Evolutionary conservation across 2,113 vertebrate species (phyloP), one percentile per base, ranked within the genome.

Genomic region (Protobothrops mucrosquamatus): DNA sequence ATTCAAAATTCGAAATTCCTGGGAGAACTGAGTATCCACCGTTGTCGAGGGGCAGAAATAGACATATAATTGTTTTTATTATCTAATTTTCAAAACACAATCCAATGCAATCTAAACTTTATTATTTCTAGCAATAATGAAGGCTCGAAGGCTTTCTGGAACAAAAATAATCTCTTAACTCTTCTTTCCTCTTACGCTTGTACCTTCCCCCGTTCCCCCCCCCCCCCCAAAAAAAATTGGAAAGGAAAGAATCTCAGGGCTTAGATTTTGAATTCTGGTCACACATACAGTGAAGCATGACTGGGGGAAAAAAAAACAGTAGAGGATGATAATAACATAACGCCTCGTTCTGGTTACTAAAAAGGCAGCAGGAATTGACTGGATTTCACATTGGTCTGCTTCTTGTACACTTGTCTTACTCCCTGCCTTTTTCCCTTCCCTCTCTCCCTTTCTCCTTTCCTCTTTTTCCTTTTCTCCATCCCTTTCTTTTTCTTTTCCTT

Each of bases 201-300:
- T 22, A 18, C 14, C n/a, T 39, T 23, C 11, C 4, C 3, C 18
- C 7, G 1, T 4, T 46, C 0, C 55, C 12, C 87, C 18, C 7
- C 29, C 9, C 55, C 56, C 3, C 43, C 34, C 8, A 54, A 18
- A 4, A 51, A 52, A 11, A 26, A 46, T 56, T 24, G 6, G 1
- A 85, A 85, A 56, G 54, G 3, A 14, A 52, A 55, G 55, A 51
- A 0, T 4, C 8, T 51, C 2, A 11, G 57, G 10, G 1, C 64
- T 3, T 34, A 24, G 23, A 52, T 85, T 90, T 54, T 59, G 81
- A 59, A 85, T 88, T 59, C 92, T 22, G 85, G 56, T 94, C 93
- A 91, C 91, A 88, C 46, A 6, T 39, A 12, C n/a, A 9, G 6
- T 1, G 26, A 51, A 43, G 87, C 57, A 29, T 26, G 15, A 56